phyloP scores from a whole-genome alignment of 2,888 invertebrate genomes.

The Microplitis deprimator region DNA sequence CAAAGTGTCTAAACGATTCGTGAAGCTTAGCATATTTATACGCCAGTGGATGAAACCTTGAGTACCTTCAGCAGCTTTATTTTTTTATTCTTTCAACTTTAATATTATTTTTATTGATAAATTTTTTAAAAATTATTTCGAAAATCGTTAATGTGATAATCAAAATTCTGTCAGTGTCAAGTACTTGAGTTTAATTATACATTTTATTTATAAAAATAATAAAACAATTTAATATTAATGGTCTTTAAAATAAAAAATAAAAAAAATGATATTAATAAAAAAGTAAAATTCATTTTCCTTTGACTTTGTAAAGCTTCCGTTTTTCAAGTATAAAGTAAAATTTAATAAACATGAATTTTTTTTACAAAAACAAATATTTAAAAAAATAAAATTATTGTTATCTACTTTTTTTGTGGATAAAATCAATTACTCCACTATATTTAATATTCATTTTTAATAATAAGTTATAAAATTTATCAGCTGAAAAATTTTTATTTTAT shows the following conservation, averaged over 20 bases:
- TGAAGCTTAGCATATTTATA: neutral
- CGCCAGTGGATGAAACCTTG: neutral
- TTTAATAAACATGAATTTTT: neutral
- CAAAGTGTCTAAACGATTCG: neutral
- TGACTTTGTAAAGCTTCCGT: neutral
- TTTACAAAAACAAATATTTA: neutral
- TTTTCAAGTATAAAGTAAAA: neutral
- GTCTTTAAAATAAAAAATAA: no score
- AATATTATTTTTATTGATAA: neutral
- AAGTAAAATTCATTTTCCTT: neutral
- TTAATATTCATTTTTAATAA: neutral
- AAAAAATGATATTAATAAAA: neutral
- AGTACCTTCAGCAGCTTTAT: neutral
- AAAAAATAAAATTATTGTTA: neutral
- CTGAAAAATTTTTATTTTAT: neutral
- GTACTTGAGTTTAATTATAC: no score
- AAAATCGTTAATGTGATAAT: no score
- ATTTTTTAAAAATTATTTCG: neutral
- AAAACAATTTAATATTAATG: no score
- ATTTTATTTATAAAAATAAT: no score
- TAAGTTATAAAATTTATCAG: neutral
- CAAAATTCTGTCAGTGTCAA: no score
- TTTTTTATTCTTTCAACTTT: neutral
- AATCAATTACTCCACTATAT: no score
- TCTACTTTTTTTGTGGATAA: no score